A percentile compares a stretch with the other conserved stretches of the same genome.
Conservation (phyloP, 2,888 invertebrate genomes). For the Rhaphigaster nebulosa region DNA sequence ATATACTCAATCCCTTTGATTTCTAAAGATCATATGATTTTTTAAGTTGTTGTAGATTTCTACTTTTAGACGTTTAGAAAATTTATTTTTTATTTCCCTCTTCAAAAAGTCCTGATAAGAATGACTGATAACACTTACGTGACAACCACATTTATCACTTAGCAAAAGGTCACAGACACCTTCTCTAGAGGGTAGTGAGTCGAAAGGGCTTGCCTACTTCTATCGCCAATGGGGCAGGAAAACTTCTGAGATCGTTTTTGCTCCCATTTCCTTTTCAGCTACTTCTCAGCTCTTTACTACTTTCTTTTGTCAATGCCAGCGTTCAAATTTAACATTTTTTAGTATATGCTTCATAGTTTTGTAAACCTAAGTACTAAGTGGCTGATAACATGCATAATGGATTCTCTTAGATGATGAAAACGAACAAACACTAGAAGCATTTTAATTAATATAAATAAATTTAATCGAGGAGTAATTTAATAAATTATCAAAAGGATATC, state of each 20-base stretch:
- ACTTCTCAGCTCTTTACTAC: not conserved
- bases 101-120: not conserved
- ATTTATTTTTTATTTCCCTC: not conserved
- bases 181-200: not conserved
- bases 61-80: not conserved
- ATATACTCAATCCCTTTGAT: not conserved
- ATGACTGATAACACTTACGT: not conserved
- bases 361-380: no score
- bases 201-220: not conserved
- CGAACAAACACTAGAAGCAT: no score
- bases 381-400: no score
- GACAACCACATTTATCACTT: conserved; percentile 11
- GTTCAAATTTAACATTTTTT: not conserved
- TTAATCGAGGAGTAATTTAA: no score
- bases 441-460: no score
- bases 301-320: not conserved
- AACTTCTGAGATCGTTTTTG: not conserved
- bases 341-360: not conserved
- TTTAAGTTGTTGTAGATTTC: not conserved
- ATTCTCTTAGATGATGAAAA: no score
- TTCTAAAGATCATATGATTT: not conserved
- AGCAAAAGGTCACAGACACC: not conserved
- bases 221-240: not conserved
- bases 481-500: no score
- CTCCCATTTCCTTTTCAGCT: not conserved